These are phyloP conservation scores for Sisyra nigra DNA, from an alignment of 2,888 invertebrate genomes.

Conservation along the genomic window DNA sequence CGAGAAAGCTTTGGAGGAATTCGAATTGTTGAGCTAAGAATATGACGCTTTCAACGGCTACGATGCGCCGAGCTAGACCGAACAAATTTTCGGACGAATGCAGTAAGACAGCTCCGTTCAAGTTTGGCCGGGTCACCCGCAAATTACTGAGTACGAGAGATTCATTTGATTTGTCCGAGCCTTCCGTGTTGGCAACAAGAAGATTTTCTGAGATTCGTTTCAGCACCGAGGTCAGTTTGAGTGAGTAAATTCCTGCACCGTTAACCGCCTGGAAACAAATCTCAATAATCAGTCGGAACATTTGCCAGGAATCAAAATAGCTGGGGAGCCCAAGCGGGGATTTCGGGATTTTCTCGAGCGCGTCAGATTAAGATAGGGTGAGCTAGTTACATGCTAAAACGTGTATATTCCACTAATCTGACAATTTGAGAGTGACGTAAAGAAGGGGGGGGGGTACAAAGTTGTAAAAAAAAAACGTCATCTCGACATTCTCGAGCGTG, in stretches of 20 bases:
- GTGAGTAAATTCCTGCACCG: slow-evolving; percentile 38
- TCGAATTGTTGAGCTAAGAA: slow-evolving; percentile 82
- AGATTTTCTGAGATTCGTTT: slow-evolving; percentile 65
- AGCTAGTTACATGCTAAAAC: too few relatives aligned
- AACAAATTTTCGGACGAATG: slow-evolving; percentile 55
- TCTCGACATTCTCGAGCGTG: too few relatives aligned
- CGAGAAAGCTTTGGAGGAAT: slow-evolving; percentile 67
- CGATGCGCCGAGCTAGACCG: slow-evolving; percentile 72
- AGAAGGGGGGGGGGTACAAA: too few relatives aligned
- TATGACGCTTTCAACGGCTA: slow-evolving; percentile 84
- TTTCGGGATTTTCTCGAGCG: too few relatives aligned
- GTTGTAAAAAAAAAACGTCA: too few relatives aligned
- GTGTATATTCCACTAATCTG: too few relatives aligned
- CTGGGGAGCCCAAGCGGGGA: too few relatives aligned
- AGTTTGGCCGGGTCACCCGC: slow-evolving; percentile 33
- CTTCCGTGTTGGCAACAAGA: slow-evolving; percentile 26
- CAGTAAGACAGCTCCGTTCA: slow-evolving; percentile 50
- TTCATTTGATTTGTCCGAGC: slow-evolving; percentile 6
- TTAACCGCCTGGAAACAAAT: slow-evolving; percentile 31
- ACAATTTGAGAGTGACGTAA: too few relatives aligned
- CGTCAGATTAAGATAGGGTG: too few relatives aligned
- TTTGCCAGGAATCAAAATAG: too few relatives aligned
- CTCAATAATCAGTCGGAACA: too few relatives aligned
- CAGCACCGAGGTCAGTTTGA: slow-evolving; percentile 55
- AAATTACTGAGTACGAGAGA: slow-evolving; percentile 23